These are phyloP conservation scores for Spheniscus humboldti DNA, from an alignment of 2,797 vertebrate genomes.

Conservation along the genomic window DNA sequence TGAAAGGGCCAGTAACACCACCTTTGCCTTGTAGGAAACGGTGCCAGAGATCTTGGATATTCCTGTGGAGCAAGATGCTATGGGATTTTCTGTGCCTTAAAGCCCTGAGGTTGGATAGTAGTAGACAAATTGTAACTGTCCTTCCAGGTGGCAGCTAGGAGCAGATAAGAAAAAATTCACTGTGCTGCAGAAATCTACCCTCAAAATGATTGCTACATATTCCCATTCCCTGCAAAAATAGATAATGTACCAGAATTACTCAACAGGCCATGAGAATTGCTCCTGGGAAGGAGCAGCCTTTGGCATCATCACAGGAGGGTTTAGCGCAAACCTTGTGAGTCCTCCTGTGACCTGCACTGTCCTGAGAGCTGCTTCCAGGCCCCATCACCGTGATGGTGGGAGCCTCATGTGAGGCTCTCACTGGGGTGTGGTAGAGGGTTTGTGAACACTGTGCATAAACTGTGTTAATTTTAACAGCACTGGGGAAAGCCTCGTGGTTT, in stretches of 20 bases:
- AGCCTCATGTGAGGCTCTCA: not conserved
- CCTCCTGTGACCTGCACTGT: not conserved
- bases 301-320: not conserved
- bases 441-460: not conserved
- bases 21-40: not conserved
- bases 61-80: not conserved
- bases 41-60: not conserved
- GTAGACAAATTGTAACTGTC: not conserved
- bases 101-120: not conserved
- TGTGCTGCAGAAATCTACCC: not conserved
- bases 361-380: not conserved
- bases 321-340: not conserved
- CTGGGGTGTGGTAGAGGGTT: not conserved
- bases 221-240: not conserved
- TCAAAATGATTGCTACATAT: not conserved
- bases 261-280: not conserved
- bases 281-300: not conserved
- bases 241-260: not conserved
- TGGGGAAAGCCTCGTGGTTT: not conserved
- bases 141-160: not conserved
- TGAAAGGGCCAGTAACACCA: not conserved
- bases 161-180: not conserved
- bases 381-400: fast-evolving
- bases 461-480: not conserved
- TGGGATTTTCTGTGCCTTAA: not conserved